phyloP scores from a whole-genome alignment of 2,888 invertebrate genomes.

The Eupithecia dodoneata region DNA sequence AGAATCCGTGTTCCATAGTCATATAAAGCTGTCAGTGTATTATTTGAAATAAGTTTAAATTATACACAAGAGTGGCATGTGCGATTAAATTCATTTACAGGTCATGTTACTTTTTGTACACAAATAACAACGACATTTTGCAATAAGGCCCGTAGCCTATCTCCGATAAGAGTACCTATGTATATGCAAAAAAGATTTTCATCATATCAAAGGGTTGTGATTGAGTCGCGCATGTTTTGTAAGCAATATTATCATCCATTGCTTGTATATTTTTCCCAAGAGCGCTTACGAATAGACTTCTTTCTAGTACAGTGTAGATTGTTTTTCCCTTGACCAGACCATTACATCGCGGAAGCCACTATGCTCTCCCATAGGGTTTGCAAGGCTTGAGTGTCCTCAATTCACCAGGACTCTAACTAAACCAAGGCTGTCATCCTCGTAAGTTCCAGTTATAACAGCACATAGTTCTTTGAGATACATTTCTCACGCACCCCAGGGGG shows the following conservation, averaged over 20 bases:
- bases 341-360: not conserved
- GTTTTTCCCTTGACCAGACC: not conserved
- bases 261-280: not conserved
- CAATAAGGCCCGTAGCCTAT: not conserved
- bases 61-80: not conserved
- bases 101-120: not conserved
- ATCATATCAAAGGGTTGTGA: not conserved
- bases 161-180: no score
- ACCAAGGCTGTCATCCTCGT: constrained; percentile 9
- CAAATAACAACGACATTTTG: not conserved
- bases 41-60: not conserved
- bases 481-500: constrained; percentile 56
- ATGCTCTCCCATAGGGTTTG: not conserved
- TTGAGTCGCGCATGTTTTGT: not conserved
- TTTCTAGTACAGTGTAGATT: not conserved
- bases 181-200: not conserved
- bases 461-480: constrained; percentile 56
- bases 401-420: constrained; percentile 3
- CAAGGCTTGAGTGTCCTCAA: constrained; percentile 8
- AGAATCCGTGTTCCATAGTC: not conserved
- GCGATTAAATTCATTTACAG: not conserved
- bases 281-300: not conserved
- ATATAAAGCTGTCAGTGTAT: not conserved
- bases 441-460: constrained; percentile 40
- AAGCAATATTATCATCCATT: not conserved